Percentiles rank a stretch among this genome's conserved stretches.
Conservation (phyloP, 37 sponge, comb jelly and placozoan species). For the Halichondria panicea region DNA sequence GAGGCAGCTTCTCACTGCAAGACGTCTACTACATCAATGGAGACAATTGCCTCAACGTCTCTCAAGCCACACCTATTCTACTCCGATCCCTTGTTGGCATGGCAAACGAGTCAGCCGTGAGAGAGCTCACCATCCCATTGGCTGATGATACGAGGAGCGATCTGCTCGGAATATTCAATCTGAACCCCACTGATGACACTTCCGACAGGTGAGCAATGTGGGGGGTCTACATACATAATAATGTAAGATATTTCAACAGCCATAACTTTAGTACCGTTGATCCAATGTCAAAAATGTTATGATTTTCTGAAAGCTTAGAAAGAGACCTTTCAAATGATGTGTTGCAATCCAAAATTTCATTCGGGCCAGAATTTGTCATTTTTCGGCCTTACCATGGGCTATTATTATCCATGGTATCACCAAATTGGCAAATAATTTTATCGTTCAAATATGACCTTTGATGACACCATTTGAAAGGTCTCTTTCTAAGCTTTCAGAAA, state of each 20-base stretch:
- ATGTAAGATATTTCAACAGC: neutral
- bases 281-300: neutral
- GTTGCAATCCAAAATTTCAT: too few species aligned
- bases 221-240: too few species aligned
- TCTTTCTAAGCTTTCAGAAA: too few species aligned
- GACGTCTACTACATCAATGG: slow-evolving; percentile 63
- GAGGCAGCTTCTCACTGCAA: neutral
- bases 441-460: too few species aligned
- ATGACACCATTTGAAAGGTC: too few species aligned
- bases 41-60: slow-evolving; percentile 42
- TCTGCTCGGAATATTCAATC: slow-evolving; percentile 58
- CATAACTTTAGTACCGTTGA: neutral
- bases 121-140: slow-evolving; percentile 24
- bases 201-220: slow-evolving; percentile 12
- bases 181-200: slow-evolving; percentile 50
- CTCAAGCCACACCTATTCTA: slow-evolving; percentile 43
- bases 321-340: too few species aligned
- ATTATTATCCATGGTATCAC: too few species aligned
- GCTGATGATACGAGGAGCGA: slow-evolving; percentile 80
- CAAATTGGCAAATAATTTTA: too few species aligned
- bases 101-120: neutral
- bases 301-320: too few species aligned
- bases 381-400: too few species aligned
- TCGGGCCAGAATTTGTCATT: too few species aligned
- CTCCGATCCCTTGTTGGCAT: slow-evolving; percentile 14